Evolutionary conservation across 2,113 vertebrate genomes (phyloP).

Genomic region (Gadus macrocephalus): DNA sequence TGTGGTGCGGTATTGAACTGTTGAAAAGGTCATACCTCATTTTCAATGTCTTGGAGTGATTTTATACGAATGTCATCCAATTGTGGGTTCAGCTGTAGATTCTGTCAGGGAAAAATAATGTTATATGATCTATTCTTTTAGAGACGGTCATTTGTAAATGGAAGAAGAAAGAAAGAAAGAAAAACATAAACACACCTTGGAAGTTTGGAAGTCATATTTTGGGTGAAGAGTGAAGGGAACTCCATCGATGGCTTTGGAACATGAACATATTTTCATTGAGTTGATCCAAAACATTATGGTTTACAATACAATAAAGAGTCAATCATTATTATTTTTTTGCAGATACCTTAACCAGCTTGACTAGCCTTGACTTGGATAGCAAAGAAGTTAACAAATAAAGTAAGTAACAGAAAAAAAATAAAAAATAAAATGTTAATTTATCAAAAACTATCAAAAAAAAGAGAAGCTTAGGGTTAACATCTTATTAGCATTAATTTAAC

Average conservation of each 20-base stretch:
- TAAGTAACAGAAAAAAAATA: no score
- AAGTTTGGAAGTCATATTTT: conserved; percentile 64
- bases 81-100: conserved; percentile 48
- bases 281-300: not conserved
- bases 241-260: conserved; percentile 79
- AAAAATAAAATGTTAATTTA: not conserved
- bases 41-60: conserved; percentile 82
- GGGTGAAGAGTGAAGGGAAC: conserved; percentile 85
- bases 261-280: not conserved
- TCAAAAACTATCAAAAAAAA: not conserved
- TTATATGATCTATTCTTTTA: not conserved
- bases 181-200: conserved; percentile 58
- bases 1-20: not conserved
- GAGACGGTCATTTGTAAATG: not conserved
- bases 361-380: no score
- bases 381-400: no score
- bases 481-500: not conserved
- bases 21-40: conserved; percentile 69
- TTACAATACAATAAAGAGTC: not conserved
- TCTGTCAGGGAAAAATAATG: conserved; percentile 14
- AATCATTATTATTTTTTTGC: no score
- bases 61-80: conserved; percentile 77
- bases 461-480: not conserved
- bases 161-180: not conserved
- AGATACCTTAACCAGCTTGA: no score